phyloP scores from a whole-genome alignment of 2,888 invertebrate species.

The Agrotis ipsilon region DNA sequence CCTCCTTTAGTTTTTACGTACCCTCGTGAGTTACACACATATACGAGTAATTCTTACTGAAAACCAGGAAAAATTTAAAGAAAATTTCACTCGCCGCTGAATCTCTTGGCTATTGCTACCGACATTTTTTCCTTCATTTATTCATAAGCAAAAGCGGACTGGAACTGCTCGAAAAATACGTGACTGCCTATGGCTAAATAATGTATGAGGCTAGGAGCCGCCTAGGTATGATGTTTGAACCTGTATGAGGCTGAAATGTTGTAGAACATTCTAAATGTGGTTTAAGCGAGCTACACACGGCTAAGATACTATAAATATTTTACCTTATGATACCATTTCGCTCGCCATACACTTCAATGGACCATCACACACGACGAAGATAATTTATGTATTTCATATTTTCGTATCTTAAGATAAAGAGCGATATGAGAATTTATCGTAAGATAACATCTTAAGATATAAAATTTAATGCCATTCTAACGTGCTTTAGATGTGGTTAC shows the following conservation, averaged over 20 bases:
- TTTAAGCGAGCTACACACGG: no score
- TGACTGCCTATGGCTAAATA: constrained; percentile 85
- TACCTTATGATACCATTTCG: no score
- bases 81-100: constrained; percentile 68
- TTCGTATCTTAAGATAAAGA: no score
- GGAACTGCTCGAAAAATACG: constrained; percentile 87
- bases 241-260: constrained; percentile 58
- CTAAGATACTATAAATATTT: no score
- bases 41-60: constrained; percentile 21
- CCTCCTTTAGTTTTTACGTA: no score
- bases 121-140: constrained; percentile 85
- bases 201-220: constrained; percentile 76
- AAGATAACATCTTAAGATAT: no score
- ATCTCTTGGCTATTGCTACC: constrained; percentile 80
- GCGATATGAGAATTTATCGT: no score
- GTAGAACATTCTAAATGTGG: constrained; percentile 48
- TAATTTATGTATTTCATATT: no score
- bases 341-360: no score
- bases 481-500: background rate
- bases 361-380: no score
- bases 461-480: no score
- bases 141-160: constrained; percentile 86
- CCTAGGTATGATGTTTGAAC: constrained; percentile 72
- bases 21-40: background rate
- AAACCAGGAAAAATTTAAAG: constrained; percentile 64